These are phyloP conservation scores for Dendrolimus houi DNA, from an alignment of 2,888 invertebrate species.

Conservation along the genomic window DNA sequence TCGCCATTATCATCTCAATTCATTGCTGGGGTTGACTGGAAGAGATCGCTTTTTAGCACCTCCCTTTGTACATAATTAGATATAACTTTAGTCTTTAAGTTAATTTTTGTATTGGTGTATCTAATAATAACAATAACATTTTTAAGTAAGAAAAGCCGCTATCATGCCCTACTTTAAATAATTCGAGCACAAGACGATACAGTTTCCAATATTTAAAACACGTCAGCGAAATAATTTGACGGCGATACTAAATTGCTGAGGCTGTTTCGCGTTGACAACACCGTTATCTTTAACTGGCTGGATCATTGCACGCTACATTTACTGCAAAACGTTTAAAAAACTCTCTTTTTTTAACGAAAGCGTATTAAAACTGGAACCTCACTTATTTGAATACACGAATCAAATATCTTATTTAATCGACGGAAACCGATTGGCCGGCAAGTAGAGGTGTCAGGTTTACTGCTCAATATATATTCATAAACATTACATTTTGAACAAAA, in stretches of 20 bases:
- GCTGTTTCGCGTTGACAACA: slow-evolving; percentile 27
- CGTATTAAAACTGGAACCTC: slow-evolving; percentile 27
- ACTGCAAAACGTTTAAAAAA: slow-evolving; percentile 26
- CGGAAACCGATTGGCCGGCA: slow-evolving; percentile 37
- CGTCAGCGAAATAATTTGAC: background rate
- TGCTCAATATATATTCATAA: slow-evolving; percentile 47
- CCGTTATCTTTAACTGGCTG: slow-evolving; percentile 32
- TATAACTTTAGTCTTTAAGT: no score
- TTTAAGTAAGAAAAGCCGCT: no score
- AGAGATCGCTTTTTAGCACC: no score
- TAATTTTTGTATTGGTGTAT: no score
- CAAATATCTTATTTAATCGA: slow-evolving; percentile 47
- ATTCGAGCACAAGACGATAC: background rate
- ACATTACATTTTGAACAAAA: slow-evolving; percentile 37
- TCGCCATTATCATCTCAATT: no score
- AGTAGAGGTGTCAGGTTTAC: slow-evolving; percentile 50
- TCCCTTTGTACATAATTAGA: no score
- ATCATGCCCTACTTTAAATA: background rate
- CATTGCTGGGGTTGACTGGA: no score
- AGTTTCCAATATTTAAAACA: background rate
- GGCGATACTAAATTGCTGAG: slow-evolving; percentile 22
- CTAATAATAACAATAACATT: no score
- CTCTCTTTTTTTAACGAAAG: slow-evolving; percentile 31
- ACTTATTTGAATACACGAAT: slow-evolving; percentile 46
- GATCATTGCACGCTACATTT: slow-evolving; percentile 20